These are phyloP conservation scores for Xanthorhoe spadicearia DNA, from an alignment of 2,888 invertebrate species.

Conservation along the genomic window DNA sequence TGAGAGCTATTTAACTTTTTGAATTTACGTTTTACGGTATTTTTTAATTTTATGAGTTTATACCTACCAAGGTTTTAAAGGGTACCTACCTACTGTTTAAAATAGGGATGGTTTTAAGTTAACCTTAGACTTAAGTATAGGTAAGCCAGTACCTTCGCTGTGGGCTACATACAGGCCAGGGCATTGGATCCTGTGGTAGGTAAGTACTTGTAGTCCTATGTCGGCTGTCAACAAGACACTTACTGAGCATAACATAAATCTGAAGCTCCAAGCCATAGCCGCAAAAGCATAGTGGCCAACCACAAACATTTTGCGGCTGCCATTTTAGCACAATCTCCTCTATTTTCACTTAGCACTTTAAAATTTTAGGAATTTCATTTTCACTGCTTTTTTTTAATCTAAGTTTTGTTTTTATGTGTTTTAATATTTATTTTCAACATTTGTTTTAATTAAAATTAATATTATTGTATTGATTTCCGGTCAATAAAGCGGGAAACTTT, in stretches of 20 bases:
- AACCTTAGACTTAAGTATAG: too few relatives aligned
- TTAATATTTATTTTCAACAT: neutral
- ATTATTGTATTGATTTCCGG: slow-evolving; percentile 25
- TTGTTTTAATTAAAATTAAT: neutral
- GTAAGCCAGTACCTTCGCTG: too few relatives aligned
- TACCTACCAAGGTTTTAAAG: too few relatives aligned
- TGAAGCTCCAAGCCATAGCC: slow-evolving; percentile 76
- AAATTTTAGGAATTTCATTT: slow-evolving; percentile 1
- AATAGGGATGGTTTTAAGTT: too few relatives aligned
- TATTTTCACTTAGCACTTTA: slow-evolving; percentile 1
- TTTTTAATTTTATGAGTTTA: too few relatives aligned
- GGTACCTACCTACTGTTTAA: too few relatives aligned
- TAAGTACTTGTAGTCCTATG: neutral
- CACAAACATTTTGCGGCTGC: slow-evolving; percentile 70
- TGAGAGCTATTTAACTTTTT: too few relatives aligned
- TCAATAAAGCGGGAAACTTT: slow-evolving; percentile 53
- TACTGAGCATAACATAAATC: slow-evolving; percentile 82
- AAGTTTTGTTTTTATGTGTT: neutral
- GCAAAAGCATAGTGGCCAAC: slow-evolving; percentile 68
- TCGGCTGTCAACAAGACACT: slow-evolving; percentile 50
- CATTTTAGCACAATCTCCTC: slow-evolving; percentile 54
- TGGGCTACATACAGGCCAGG: too few relatives aligned
- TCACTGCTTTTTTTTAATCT: neutral
- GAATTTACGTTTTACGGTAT: too few relatives aligned
- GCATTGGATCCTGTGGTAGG: too few relatives aligned